Percentiles rank a stretch among this genome's conserved stretches.
Evolutionary conservation across 2,888 invertebrate species (phyloP).

Genomic region (Oegoconia quadripuncta): DNA sequence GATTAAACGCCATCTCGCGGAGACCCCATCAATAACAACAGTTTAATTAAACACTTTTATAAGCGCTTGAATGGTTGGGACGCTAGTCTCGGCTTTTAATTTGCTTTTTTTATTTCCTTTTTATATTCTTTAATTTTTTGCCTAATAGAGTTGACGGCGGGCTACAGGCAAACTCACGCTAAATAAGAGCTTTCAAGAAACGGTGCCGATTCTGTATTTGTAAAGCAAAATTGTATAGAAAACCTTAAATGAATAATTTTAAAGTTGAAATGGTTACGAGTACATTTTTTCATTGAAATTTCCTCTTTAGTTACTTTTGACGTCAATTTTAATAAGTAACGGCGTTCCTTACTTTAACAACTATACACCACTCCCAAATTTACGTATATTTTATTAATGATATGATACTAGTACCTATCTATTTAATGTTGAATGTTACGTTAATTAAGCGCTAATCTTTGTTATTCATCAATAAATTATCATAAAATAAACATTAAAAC

Average conservation of each 20-base stretch:
- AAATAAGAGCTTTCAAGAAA: conserved; percentile 45
- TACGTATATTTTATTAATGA: neutral
- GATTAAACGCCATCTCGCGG: conserved; percentile 76
- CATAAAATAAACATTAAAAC: conserved; percentile 47
- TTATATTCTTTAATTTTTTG: conserved; percentile 47
- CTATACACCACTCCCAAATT: too few species aligned
- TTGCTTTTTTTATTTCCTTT: conserved; percentile 53
- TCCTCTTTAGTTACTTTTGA: too few species aligned
- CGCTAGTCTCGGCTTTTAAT: conserved; percentile 59
- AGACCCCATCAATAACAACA: conserved; percentile 75
- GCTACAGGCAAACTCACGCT: conserved; percentile 26
- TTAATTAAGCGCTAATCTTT: conserved; percentile 34
- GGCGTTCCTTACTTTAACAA: too few species aligned
- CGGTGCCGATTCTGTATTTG: conserved; percentile 25
- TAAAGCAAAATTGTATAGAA: conserved; percentile 16
- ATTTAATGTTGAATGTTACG: conserved; percentile 18
- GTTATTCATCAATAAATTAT: conserved; percentile 39
- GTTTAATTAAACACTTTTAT: conserved; percentile 77
- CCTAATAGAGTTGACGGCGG: conserved; percentile 49
- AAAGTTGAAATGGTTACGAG: neutral
- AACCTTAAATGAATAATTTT: conserved; percentile 4
- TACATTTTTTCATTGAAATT: neutral
- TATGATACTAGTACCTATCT: neutral
- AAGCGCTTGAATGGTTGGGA: conserved; percentile 60
- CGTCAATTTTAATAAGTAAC: too few species aligned